Evolutionary conservation across 2,888 invertebrate species (phyloP).

Genomic region (Drosophila kambysellisi): DNA sequence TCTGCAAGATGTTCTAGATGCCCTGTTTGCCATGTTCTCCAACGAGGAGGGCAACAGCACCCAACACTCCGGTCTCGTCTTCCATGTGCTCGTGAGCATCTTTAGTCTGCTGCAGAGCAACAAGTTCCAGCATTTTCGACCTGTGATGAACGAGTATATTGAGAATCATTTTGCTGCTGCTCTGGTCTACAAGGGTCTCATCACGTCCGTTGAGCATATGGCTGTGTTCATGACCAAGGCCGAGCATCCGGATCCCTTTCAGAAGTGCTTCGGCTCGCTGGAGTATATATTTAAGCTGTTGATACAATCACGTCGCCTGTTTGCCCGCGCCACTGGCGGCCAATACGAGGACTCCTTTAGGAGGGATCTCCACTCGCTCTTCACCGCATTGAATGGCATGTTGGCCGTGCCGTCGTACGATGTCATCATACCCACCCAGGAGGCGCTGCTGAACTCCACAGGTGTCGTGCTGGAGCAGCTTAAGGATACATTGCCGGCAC

Average conservation of each 20-base stretch:
- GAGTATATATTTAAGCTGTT: conserved; percentile 97
- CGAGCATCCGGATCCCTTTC: conserved; percentile 95
- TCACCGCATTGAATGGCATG: conserved; percentile 92
- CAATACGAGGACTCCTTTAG: conserved; percentile 95
- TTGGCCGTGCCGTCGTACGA: conserved; percentile 89
- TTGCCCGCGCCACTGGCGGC: conserved; percentile 94
- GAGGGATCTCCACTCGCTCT: conserved; percentile 92
- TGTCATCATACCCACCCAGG: conserved; percentile 91
- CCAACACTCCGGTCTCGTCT: conserved; percentile 95
- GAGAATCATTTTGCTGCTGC: conserved; percentile 97
- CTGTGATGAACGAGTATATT: conserved; percentile 97
- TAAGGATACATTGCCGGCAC: conserved; percentile 89
- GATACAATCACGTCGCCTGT: conserved; percentile 93
- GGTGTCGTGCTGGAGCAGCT: conserved; percentile 94
- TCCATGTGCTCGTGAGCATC: conserved; percentile 96
- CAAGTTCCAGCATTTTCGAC: conserved; percentile 97
- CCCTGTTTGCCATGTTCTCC: conserved; percentile 96
- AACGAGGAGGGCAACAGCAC: conserved; percentile 96
- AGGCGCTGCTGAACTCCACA: conserved; percentile 92
- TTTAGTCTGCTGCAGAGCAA: conserved; percentile 95
- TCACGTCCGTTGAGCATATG: conserved; percentile 95
- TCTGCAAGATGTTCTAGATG: conserved; percentile 96
- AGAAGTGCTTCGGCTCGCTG: conserved; percentile 94
- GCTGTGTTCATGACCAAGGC: conserved; percentile 94
- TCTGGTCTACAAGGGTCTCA: conserved; percentile 95